phyloP scores from a whole-genome alignment of 2,113 vertebrate species.

The Sus scrofa region T2T-Sscrofa CM000812.6:142013501-142014000 shows the following conservation, averaged over 20 bases:
- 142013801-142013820: not conserved
- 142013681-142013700: not conserved
- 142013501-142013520: not conserved
- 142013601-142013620: not conserved
- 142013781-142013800: not conserved
- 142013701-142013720: slow-evolving; percentile 23
- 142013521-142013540: not conserved
- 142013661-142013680: not conserved
- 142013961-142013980: not conserved
- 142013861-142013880: not conserved
- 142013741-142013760: not conserved
- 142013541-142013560: not conserved
- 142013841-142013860: not conserved
- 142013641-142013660: not conserved
- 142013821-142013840: not conserved
- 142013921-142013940: not conserved
- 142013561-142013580: not conserved
- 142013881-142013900: not conserved
- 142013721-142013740: not conserved
- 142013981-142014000: not conserved
- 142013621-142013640: not conserved
- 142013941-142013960: not conserved
- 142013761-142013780: not conserved
- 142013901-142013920: not conserved
- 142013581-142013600: not conserved